A percentile compares a stretch with the other conserved stretches of the same genome.
Conservation (phyloP, 2,113 vertebrate species). For the Eleginops maclovinus region DNA sequence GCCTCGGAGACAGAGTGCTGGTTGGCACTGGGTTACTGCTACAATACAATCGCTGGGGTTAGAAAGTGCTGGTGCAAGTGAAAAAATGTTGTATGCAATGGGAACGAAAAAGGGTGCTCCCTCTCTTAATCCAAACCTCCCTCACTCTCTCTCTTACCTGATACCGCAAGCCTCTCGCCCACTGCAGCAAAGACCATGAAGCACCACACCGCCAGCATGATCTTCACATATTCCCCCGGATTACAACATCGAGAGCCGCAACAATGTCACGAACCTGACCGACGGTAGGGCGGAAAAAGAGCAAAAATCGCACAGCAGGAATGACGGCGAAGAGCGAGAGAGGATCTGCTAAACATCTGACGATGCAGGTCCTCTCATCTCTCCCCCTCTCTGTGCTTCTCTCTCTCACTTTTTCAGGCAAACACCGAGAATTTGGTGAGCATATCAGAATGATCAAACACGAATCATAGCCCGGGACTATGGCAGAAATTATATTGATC, state of each 20-base stretch:
- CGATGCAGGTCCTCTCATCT: slow-evolving; percentile 69
- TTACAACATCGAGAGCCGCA: slow-evolving; percentile 75
- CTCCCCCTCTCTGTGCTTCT: slow-evolving; percentile 24
- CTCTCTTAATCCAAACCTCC: slow-evolving; percentile 9
- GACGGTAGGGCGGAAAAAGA: slow-evolving; percentile 29
- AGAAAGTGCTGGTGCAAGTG: slow-evolving; percentile 69
- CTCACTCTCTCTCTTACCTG: slow-evolving; percentile 81
- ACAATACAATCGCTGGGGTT: slow-evolving; percentile 42
- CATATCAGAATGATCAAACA: slow-evolving; percentile 55
- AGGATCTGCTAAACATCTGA: slow-evolving; percentile 69
- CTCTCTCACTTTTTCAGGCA: slow-evolving; percentile 42
- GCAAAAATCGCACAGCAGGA: slow-evolving; percentile 2
- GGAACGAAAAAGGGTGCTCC: slow-evolving; percentile 56
- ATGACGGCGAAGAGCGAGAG: slow-evolving; percentile 55
- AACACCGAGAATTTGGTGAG: slow-evolving; percentile 35
- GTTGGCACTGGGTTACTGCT: slow-evolving; percentile 57
- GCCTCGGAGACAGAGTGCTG: slow-evolving; percentile 54
- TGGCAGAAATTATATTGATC: slow-evolving; percentile 36
- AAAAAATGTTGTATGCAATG: slow-evolving; percentile 50
- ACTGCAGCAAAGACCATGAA: slow-evolving; percentile 86
- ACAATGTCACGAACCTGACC: slow-evolving; percentile 41
- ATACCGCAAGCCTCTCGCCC: slow-evolving; percentile 80
- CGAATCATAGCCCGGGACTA: slow-evolving; percentile 14
- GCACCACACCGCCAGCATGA: slow-evolving; percentile 86
- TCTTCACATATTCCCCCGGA: slow-evolving; percentile 85